These are phyloP conservation scores for Paradoxurus hermaphroditus DNA, from an alignment of 2,113 vertebrate species.

Conservation along the genomic window DNA sequence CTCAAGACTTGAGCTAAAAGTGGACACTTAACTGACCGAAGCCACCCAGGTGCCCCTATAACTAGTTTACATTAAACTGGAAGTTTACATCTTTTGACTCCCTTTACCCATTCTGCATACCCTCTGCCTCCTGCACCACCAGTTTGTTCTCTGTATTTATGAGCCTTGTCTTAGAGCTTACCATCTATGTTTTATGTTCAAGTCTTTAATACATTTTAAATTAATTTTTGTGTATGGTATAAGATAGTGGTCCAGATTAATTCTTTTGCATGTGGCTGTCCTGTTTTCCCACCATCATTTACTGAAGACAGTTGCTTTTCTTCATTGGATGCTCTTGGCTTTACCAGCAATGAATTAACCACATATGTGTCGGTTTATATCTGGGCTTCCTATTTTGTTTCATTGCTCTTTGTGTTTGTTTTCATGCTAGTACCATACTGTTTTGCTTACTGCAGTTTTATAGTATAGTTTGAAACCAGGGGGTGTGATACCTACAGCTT, in stretches of 20 bases:
- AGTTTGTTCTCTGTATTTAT: neutral
- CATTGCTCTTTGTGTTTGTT: neutral
- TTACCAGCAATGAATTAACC: neutral
- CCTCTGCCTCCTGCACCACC: neutral
- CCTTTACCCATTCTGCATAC: neutral
- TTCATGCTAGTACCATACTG: neutral
- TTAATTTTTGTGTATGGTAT: neutral
- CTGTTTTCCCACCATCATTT: neutral
- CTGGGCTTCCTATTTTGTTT: neutral
- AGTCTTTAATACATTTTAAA: neutral
- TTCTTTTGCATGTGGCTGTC: neutral
- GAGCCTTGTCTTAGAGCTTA: neutral
- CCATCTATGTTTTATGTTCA: neutral
- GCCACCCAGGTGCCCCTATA: too few relatives aligned
- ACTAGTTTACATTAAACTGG: neutral
- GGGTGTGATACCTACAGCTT: neutral
- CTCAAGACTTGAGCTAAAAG: too few relatives aligned
- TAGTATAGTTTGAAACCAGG: neutral
- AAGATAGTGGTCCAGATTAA: neutral
- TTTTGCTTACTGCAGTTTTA: neutral
- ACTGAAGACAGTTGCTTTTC: neutral
- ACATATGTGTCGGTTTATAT: neutral
- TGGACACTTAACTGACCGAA: too few relatives aligned
- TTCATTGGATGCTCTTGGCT: neutral
- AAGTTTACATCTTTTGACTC: neutral